Evolutionary conservation across 2,888 invertebrate genomes (phyloP), one percentile per base, ranked within the genome.

Genomic region (Carpatolechia fugitivella): DNA sequence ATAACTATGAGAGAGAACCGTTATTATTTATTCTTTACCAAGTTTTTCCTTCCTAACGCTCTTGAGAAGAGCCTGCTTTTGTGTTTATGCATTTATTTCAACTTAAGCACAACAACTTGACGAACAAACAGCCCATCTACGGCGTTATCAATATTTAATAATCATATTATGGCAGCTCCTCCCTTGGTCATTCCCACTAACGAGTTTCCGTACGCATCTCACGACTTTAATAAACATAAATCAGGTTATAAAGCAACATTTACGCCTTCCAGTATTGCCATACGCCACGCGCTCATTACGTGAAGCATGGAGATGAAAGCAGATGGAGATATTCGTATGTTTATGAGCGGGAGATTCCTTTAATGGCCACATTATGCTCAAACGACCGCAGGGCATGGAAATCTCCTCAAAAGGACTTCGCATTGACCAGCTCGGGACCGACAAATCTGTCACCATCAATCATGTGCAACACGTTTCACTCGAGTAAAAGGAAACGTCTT

Each of bases 191-290:
- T 36, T 18, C 35, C 35, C 18, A 20, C 18, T 56, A 53, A 53
- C 56, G 53, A 56, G 41, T 40, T 56, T 50, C 44, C 33, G 56
- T 33, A 65, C 63, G 62, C 61, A 63, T 60, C 67, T 66, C 64
- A 63, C 61, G 63, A 64, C 64, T 71, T 76, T 74, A 74, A 74
- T 76, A 75, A 71, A 66, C 72, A 70, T 80, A 76, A 78, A 79
- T 70, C 68, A 58, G 57, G 59, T 60, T 62, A 69, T 76, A 76
- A 77, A 64, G 56, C 59, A 56, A 62, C 64, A 68, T 76, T 74
- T 72, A 72, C 62, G 67, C 62, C 60, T 63, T 64, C 67, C 60
- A 71, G 66, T 69, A 67, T 70, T 66, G 64, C 64, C 68, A 67
- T 70, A 64, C 62, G 65, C 64, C 68, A 67, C 69, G 64, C 62